Base-by-base conservation (phyloP, 2,113 vertebrate species). In the Dasyprocta punctata region DNA sequence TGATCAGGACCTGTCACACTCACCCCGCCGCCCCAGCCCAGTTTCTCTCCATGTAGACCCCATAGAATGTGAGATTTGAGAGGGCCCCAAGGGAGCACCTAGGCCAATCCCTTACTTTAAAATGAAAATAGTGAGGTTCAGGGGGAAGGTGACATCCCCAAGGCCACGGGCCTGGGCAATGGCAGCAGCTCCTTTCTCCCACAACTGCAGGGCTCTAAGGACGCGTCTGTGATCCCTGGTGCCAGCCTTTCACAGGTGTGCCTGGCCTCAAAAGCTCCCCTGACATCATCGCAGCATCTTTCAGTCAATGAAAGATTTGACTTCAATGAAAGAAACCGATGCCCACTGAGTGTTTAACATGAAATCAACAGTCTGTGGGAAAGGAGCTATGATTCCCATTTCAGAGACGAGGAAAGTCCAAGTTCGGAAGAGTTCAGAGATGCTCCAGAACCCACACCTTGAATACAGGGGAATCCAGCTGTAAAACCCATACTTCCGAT, bases 11-110 rank as follows among this genome's bases (percentile, higher is more conserved):
- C 17, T 3, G 36, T 4, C 38, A 22, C 5, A 24, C 10, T 41
- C 38, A 44, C 2, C 4, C 2, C 36, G 2, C 22, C 7, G n/a
- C n/a, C n/a, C n/a, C n/a, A n/a, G n/a, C 30, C 5, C 7, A n/a
- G 9, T n/a, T 41, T 38, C 16, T 36, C 36, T n/a, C 69, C 63
- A n/a, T 41, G 16, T 13, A 33, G 36, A 3, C 41, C 28, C 36
- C 22, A 61, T 0, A 77, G 73, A 38, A 80, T n/a, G 33, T 86
- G 86, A 87, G 12, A 49, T 52, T n/a, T 58, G 41, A 14, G 52
- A 86, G 13, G 36, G 5, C 44, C 28, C 44, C 56, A 61, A 20
- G 4, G 49, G 19, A 38, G 30, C 17, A 20, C 11, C 49, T 44
- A 24, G 10, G 28, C 47, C 69, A 78, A 12, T 0, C 12, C 38